Evolutionary conservation across 2,888 invertebrate genomes (phyloP).

Genomic region (Dione vanillae): DNA sequence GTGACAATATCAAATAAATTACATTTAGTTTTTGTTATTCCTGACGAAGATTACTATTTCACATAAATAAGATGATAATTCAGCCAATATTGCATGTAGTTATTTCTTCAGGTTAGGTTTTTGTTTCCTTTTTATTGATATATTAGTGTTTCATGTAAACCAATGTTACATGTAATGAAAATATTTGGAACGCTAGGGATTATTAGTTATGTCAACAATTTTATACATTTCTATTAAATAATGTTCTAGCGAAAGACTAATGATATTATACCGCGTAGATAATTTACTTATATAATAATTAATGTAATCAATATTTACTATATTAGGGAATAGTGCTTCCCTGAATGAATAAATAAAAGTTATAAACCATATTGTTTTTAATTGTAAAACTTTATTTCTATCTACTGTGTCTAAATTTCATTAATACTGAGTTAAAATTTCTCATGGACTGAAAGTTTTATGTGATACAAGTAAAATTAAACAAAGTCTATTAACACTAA

Average conservation of each 20-base stretch:
- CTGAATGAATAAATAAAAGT: constrained; percentile 57
- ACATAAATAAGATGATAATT: too few relatives aligned
- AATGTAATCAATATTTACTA: constrained; percentile 73
- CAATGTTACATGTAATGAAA: constrained; percentile 33
- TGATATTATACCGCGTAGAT: constrained; percentile 64
- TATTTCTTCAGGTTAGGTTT: background rate
- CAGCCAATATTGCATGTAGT: background rate
- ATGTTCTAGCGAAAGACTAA: constrained; percentile 72
- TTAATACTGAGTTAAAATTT: too few relatives aligned
- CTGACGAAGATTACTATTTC: background rate
- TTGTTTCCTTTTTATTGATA: background rate
- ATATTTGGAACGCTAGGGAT: constrained; percentile 58
- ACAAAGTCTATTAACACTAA: background rate
- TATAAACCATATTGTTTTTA: constrained; percentile 44
- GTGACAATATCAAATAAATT: background rate
- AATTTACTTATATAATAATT: constrained; percentile 62
- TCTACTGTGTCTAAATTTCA: too few relatives aligned
- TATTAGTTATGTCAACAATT: constrained; percentile 55
- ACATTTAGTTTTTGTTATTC: background rate
- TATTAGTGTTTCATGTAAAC: constrained; percentile 7
- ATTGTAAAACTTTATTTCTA: constrained; percentile 22
- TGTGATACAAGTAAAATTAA: background rate
- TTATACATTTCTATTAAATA: constrained; percentile 78
- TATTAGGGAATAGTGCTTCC: constrained; percentile 71
- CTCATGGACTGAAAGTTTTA: too few relatives aligned